Conservation (phyloP, 2,888 invertebrate genomes). For the Hydriomena furcata region DNA sequence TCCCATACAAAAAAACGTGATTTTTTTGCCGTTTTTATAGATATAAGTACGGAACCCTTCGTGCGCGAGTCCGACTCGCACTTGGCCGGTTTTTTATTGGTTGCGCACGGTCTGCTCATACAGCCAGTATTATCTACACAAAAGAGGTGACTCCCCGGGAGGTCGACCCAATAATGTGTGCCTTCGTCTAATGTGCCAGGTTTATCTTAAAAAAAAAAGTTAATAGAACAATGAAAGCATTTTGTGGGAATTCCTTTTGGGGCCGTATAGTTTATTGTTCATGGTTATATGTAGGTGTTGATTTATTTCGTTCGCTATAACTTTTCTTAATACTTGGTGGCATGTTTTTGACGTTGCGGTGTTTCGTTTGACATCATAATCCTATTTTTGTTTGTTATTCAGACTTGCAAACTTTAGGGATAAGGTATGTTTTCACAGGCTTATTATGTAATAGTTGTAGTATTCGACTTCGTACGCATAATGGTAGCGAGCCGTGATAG, state of each 20-base stretch:
- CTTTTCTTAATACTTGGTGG: slow-evolving; percentile 26
- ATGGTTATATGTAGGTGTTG: slow-evolving; percentile 40
- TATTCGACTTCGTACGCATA: no score
- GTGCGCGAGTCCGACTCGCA: no score
- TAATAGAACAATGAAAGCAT: slow-evolving; percentile 51
- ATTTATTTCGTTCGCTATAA: slow-evolving; percentile 36
- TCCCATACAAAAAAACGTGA: no score
- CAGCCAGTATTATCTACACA: slow-evolving; percentile 26
- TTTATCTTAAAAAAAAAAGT: slow-evolving; percentile 53
- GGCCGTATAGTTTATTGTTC: slow-evolving; percentile 29
- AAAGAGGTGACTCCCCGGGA: slow-evolving; percentile 39
- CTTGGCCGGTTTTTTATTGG: no score
- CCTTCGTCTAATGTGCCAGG: slow-evolving; percentile 39
- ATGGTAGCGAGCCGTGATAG: no score
- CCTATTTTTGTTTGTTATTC: no score
- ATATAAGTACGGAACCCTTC: no score
- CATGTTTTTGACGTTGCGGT: slow-evolving; percentile 32
- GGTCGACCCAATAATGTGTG: slow-evolving; percentile 40
- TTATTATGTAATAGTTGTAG: no score
- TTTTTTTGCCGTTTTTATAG: no score
- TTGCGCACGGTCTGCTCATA: slow-evolving; percentile 9
- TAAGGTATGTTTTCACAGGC: no score
- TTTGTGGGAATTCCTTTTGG: slow-evolving; percentile 41
- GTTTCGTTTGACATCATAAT: no score
- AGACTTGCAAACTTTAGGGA: no score